Percentiles rank a stretch among this genome's conserved stretches.
phyloP scores from a whole-genome alignment of 2,888 invertebrate species.

The Arctia plantaginis region DNA sequence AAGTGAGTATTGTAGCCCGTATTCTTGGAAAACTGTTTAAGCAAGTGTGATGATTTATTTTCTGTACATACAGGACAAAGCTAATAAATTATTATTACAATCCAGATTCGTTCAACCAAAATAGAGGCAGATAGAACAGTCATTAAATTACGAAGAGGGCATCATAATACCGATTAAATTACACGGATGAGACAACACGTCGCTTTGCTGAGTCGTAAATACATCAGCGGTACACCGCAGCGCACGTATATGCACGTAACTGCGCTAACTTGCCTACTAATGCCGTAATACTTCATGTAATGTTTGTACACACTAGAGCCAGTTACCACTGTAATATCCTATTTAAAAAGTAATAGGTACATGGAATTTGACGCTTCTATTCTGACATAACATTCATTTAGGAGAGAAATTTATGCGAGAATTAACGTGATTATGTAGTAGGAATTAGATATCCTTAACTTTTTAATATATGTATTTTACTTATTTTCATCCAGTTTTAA shows the following conservation, averaged over 20 bases:
- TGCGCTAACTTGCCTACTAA: slow-evolving; percentile 33
- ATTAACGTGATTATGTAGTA: too few relatives aligned
- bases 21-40: not conserved
- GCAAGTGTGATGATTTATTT: not conserved
- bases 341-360: not conserved
- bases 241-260: slow-evolving; percentile 38
- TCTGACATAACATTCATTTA: not conserved
- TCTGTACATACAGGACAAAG: not conserved
- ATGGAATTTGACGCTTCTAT: not conserved
- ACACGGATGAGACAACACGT: slow-evolving; percentile 69
- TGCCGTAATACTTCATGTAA: slow-evolving; percentile 28
- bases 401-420: too few relatives aligned
- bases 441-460: too few relatives aligned
- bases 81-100: slow-evolving; percentile 7
- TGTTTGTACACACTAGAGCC: slow-evolving; percentile 19
- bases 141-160: slow-evolving; percentile 66
- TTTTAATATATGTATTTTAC: too few relatives aligned
- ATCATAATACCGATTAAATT: slow-evolving; percentile 77
- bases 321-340: not conserved
- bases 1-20: not conserved
- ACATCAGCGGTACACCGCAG: slow-evolving; percentile 71
- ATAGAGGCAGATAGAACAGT: slow-evolving; percentile 55
- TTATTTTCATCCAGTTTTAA: too few relatives aligned
- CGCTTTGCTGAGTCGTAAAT: slow-evolving; percentile 70
- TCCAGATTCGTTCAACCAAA: slow-evolving; percentile 22